A percentile compares a stretch with the other conserved stretches of the same genome.
Conservation (phyloP, 2,113 vertebrate genomes). For the Antechinus flavipes region DNA sequence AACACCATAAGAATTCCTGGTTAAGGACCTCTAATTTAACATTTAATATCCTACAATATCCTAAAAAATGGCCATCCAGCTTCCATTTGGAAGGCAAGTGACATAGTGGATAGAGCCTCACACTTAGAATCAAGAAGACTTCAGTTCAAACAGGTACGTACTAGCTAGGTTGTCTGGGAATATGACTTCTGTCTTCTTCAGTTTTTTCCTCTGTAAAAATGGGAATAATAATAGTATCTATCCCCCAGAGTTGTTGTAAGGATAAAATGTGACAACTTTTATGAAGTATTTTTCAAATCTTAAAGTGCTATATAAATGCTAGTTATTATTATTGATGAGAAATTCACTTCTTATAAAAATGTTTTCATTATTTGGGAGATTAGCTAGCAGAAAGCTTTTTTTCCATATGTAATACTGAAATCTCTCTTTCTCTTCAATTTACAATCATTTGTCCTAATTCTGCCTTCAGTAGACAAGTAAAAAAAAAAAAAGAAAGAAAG, state of each 20-base stretch:
- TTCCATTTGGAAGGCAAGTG: neutral
- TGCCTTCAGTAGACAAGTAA: neutral
- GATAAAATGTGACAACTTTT: neutral
- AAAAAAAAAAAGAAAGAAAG: neutral
- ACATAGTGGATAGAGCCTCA: neutral
- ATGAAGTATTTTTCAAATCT: neutral
- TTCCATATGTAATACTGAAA: neutral
- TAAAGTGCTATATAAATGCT: neutral
- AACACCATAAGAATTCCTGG: no score
- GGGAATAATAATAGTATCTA: neutral
- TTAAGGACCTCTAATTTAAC: neutral
- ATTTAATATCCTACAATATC: neutral
- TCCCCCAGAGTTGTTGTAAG: neutral
- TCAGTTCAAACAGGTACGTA: neutral
- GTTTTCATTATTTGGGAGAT: neutral
- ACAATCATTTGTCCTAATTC: neutral
- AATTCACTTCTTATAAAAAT: neutral
- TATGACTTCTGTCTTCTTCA: neutral
- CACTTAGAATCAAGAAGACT: neutral
- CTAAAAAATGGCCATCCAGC: neutral
- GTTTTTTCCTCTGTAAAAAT: neutral
- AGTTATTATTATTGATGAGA: neutral
- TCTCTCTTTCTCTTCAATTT: neutral
- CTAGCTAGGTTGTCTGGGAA: neutral
- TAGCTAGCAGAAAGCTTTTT: neutral